Conservation (phyloP, 2,797 vertebrate species). For the Tachyglossus aculeatus region DNA sequence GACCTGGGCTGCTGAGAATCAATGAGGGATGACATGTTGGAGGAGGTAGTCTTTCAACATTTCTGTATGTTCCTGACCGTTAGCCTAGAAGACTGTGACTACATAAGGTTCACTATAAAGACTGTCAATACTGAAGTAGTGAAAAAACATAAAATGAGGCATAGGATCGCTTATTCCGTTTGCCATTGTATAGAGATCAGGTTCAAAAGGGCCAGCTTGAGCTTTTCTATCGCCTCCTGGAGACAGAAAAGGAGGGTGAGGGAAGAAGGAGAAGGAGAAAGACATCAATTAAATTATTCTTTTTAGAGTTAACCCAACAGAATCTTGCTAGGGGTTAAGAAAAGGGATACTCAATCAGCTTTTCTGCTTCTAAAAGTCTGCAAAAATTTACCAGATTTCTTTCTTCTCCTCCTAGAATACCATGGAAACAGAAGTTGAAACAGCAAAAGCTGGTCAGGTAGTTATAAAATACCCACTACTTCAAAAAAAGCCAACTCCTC, state of each 20-base stretch:
- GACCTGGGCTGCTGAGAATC: no score
- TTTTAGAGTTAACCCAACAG: constrained; percentile 46
- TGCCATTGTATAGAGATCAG: not conserved
- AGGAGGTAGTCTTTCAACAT: no score
- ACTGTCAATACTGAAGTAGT: no score
- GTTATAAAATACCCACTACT: constrained; percentile 35
- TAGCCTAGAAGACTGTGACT: no score
- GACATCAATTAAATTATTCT: constrained; percentile 48
- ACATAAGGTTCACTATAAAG: no score
- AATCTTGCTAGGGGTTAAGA: constrained; percentile 52
- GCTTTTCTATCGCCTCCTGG: not conserved
- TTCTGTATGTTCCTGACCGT: no score
- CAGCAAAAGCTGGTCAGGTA: constrained; percentile 49
- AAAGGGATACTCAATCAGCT: constrained; percentile 43
- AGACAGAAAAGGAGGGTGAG: constrained; percentile 17
- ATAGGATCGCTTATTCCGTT: not conserved
- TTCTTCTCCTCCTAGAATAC: constrained; percentile 53
- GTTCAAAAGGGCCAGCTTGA: not conserved
- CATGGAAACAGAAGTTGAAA: constrained; percentile 58
- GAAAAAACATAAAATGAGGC: not conserved
- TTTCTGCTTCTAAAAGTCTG: constrained; percentile 16
- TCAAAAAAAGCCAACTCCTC: constrained; percentile 58
- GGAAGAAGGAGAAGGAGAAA: constrained; percentile 42
- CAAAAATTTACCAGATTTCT: constrained; percentile 14
- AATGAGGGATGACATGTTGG: no score